Conservation (phyloP, 2,888 invertebrate genomes). For the Euphydryas editha region DNA sequence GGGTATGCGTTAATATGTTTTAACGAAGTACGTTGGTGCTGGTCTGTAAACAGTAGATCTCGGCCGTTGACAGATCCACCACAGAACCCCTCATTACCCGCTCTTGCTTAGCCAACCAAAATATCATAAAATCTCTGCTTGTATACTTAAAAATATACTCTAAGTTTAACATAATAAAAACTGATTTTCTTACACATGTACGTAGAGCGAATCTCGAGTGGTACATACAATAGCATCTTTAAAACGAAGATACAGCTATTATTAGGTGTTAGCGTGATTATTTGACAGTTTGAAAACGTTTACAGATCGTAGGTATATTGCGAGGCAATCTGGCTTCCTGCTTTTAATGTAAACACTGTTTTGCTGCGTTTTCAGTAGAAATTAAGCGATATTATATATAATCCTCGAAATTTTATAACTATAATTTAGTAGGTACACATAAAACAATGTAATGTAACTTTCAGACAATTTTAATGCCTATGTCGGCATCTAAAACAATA, state of each 20-base stretch:
- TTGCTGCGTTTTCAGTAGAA: constrained; percentile 63
- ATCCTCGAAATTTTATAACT: constrained; percentile 60
- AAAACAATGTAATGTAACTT: constrained; percentile 43
- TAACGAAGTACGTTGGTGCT: constrained; percentile 61
- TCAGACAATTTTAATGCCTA: constrained; percentile 12
- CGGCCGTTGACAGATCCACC: constrained; percentile 69
- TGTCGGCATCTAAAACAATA: not conserved
- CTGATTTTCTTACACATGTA: constrained; percentile 33
- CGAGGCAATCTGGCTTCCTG: constrained; percentile 81
- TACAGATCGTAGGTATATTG: constrained; percentile 76
- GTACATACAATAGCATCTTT: constrained; percentile 74
- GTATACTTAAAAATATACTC: constrained; percentile 50
- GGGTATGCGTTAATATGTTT: constrained; percentile 59
- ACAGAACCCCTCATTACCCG: constrained; percentile 74
- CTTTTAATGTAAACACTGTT: constrained; percentile 76
- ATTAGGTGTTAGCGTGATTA: constrained; percentile 81
- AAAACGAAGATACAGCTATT: constrained; percentile 75
- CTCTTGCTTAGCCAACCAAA: constrained; percentile 65
- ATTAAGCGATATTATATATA: constrained; percentile 63
- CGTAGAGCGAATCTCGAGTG: constrained; percentile 54
- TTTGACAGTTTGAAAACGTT: constrained; percentile 84
- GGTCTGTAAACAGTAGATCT: constrained; percentile 67
- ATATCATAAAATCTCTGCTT: constrained; percentile 62
- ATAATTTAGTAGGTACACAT: constrained; percentile 48
- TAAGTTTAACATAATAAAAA: constrained; percentile 43